Evolutionary conservation across 1,140 invertebrate genomes (phyloP).

Genomic region (Drosophila suzukii): DNA sequence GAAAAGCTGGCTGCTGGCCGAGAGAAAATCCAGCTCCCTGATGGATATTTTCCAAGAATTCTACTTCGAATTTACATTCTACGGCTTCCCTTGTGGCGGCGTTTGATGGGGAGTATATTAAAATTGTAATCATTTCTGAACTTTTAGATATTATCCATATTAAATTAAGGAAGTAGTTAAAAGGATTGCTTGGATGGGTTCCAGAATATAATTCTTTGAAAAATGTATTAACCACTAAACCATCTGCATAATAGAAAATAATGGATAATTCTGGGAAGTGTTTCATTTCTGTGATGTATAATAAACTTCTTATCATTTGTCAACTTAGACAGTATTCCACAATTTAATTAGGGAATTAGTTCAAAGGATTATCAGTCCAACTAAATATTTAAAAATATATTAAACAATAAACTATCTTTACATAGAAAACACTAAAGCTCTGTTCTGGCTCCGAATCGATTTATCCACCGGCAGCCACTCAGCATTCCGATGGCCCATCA

Average conservation of each 20-base stretch:
- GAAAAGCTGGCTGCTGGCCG: neutral
- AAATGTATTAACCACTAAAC: too few species aligned
- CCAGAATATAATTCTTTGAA: too few species aligned
- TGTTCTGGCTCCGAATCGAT: constrained; percentile 3
- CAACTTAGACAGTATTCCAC: too few species aligned
- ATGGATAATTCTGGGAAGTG: too few species aligned
- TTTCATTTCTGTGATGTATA: too few species aligned
- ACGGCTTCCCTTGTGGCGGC: neutral
- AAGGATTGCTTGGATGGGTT: neutral
- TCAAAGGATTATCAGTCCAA: too few species aligned
- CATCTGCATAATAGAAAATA: too few species aligned
- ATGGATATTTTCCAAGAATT: constrained; percentile 38
- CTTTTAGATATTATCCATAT: neutral
- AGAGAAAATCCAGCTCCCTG: constrained; percentile 17
- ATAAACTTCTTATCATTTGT: too few species aligned
- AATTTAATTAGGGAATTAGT: too few species aligned
- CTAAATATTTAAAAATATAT: too few species aligned
- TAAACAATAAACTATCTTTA: neutral
- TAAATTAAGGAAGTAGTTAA: neutral
- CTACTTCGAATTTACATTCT: constrained; percentile 32
- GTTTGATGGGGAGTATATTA: constrained; percentile 4
- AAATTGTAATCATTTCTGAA: constrained; percentile 3
- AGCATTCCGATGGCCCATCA: constrained; percentile 36
- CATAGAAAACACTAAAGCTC: too few species aligned
- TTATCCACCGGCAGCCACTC: constrained; percentile 19